Evolutionary conservation across 1,140 invertebrate species (phyloP).

Genomic region (Macrocentrus cingulum): DNA sequence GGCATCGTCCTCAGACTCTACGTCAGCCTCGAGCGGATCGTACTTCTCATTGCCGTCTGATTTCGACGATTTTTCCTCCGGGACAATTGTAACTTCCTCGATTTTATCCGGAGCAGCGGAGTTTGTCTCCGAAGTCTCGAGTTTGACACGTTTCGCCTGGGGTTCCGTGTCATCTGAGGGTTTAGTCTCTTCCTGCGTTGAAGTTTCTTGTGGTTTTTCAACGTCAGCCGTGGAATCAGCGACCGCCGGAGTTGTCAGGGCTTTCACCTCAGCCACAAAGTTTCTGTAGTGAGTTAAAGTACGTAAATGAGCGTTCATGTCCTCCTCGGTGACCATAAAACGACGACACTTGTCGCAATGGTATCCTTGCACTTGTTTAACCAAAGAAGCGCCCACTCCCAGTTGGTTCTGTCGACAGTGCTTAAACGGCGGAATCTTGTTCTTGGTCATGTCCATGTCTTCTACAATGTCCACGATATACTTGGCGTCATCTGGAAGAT

Average conservation of each 20-base stretch:
- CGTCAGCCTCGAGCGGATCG: slow-evolving; percentile 50
- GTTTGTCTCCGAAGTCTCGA: slow-evolving; percentile 10
- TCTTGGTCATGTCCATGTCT: slow-evolving; percentile 42
- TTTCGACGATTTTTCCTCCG: slow-evolving; percentile 22
- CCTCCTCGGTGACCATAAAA: slow-evolving; percentile 53
- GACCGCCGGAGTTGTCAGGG: slow-evolving; percentile 32
- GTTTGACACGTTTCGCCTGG: slow-evolving; percentile 8
- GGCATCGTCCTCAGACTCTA: slow-evolving; percentile 42
- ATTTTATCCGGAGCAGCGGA: too few species aligned
- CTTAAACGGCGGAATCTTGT: slow-evolving; percentile 52
- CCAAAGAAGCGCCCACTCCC: slow-evolving; percentile 46
- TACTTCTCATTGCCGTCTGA: slow-evolving; percentile 42
- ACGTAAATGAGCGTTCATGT: slow-evolving; percentile 52
- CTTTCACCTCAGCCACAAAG: slow-evolving; percentile 52
- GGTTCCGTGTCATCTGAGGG: neutral
- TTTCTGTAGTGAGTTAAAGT: slow-evolving; percentile 54
- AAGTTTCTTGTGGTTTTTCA: slow-evolving; percentile 27
- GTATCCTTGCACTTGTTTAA: slow-evolving; percentile 51
- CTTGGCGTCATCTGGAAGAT: slow-evolving; percentile 39
- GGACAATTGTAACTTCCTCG: slow-evolving; percentile 1
- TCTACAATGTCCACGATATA: slow-evolving; percentile 50
- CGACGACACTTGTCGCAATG: slow-evolving; percentile 55
- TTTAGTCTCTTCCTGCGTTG: slow-evolving; percentile 4
- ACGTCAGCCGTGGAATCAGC: slow-evolving; percentile 35
- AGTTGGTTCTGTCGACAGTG: slow-evolving; percentile 53